Conservation (phyloP, 2,113 vertebrate genomes). For the Malurus alboscapulatus region DNA sequence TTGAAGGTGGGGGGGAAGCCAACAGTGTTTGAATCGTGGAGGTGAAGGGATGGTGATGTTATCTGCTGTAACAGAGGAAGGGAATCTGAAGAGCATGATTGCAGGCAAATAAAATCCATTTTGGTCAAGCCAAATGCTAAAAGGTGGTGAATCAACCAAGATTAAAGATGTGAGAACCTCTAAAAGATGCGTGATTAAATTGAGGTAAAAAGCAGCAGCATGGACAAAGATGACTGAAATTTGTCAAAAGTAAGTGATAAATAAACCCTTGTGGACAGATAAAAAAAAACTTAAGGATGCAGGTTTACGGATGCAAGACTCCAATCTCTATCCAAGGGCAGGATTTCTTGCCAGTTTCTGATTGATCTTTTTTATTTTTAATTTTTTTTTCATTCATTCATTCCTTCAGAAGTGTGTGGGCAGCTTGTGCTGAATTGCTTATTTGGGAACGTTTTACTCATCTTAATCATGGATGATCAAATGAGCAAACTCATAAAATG, state of each 20-base stretch:
- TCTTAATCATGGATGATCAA: constrained; percentile 21
- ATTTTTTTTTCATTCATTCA: neutral
- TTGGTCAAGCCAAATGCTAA: neutral
- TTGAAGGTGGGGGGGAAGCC: neutral
- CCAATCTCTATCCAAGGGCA: neutral
- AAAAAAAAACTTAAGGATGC: neutral
- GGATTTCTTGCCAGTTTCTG: constrained; percentile 30
- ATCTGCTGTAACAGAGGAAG: neutral
- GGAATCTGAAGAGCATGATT: neutral
- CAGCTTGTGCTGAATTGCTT: constrained; percentile 44
- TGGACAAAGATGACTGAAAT: constrained; percentile 33
- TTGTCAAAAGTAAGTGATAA: constrained; percentile 20
- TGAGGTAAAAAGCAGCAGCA: neutral
- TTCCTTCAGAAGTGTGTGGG: neutral
- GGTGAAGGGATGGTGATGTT: neutral
- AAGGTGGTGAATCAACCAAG: neutral
- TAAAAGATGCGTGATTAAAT: neutral
- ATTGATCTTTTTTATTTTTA: neutral
- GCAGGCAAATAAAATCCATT: neutral
- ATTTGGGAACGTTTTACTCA: constrained; percentile 22
- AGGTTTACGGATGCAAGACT: neutral
- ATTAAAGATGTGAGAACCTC: neutral
- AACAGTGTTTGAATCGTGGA: neutral
- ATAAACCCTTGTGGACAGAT: neutral
- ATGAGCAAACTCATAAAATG: constrained; percentile 30